Conservation (phyloP, 2,888 invertebrate species). For the Ectemnius cavifrons region DNA sequence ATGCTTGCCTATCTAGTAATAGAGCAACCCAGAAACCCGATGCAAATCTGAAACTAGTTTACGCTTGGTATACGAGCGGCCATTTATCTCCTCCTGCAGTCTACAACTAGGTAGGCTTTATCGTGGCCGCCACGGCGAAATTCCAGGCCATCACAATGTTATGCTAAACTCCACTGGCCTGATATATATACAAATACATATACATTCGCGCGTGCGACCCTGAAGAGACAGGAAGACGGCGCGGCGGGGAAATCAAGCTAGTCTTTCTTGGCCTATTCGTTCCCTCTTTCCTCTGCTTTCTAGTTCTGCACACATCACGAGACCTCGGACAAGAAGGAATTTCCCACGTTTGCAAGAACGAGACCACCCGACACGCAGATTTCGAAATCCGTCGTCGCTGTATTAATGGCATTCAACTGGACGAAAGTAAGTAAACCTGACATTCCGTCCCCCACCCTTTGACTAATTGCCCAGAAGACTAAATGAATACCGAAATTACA, state of each 20-base stretch:
- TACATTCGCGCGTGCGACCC: background rate
- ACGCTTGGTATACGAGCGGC: constrained; percentile 9
- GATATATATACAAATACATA: background rate
- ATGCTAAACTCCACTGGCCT: background rate
- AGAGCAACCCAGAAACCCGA: constrained; percentile 48
- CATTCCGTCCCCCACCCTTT: background rate
- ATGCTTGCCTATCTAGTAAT: constrained; percentile 30
- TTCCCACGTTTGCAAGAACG: constrained; percentile 94
- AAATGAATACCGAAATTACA: background rate
- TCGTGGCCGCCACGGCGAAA: constrained; percentile 6
- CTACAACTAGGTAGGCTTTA: background rate
- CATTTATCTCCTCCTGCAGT: constrained; percentile 26
- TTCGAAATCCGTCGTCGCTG: constrained; percentile 93
- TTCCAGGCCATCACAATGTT: constrained; percentile 20
- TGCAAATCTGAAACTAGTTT: constrained; percentile 48
- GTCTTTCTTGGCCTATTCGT: background rate
- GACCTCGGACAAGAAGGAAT: constrained; percentile 91
- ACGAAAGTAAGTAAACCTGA: constrained; percentile 83
- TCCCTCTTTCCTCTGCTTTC: constrained; percentile 69
- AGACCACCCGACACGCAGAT: constrained; percentile 96
- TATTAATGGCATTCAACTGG: constrained; percentile 92
- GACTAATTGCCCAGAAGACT: background rate
- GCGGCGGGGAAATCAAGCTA: background rate
- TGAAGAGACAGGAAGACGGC: too few species aligned
- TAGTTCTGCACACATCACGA: constrained; percentile 95